Percentiles rank a stretch among this genome's conserved stretches.
Conservation (phyloP, 2,888 invertebrate genomes). For the Melipona bicolor region DNA sequence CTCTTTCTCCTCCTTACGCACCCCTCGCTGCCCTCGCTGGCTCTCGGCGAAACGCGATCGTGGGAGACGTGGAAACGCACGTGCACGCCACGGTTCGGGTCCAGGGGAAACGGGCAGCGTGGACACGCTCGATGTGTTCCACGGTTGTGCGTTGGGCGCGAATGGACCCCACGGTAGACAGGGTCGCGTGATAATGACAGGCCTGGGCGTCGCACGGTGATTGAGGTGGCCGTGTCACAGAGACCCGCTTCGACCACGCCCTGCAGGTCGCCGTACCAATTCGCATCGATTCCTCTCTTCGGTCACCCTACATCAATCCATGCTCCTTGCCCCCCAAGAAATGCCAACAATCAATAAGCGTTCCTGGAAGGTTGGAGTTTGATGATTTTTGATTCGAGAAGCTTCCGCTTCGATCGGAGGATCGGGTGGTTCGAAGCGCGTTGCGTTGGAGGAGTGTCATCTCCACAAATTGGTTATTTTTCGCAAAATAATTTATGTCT, state of each 20-base stretch:
- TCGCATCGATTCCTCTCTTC: slow-evolving; percentile 75
- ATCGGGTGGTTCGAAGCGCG: background rate
- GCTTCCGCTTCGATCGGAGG: background rate
- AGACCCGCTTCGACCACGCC: slow-evolving; percentile 80
- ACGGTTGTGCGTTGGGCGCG: slow-evolving; percentile 46
- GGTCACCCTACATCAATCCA: slow-evolving; percentile 39
- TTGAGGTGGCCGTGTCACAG: slow-evolving; percentile 82
- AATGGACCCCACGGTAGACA: slow-evolving; percentile 72
- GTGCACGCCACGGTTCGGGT: slow-evolving; percentile 21
- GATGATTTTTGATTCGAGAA: background rate
- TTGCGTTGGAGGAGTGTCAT: too few relatives aligned
- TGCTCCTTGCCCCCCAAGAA: background rate
- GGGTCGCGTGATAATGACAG: slow-evolving; percentile 84
- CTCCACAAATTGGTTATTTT: too few relatives aligned
- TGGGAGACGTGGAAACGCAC: slow-evolving; percentile 59
- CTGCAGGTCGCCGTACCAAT: slow-evolving; percentile 74
- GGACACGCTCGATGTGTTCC: slow-evolving; percentile 35
- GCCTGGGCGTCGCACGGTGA: slow-evolving; percentile 81
- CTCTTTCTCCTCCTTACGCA: slow-evolving; percentile 61
- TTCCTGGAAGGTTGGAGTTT: background rate
- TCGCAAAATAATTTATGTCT: background rate
- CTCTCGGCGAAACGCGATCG: slow-evolving; percentile 66
- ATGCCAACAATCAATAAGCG: background rate
- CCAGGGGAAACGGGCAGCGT: slow-evolving; percentile 37
- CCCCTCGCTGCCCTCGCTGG: slow-evolving; percentile 62